Evolutionary conservation across 2,113 vertebrate species (phyloP), one percentile per base, ranked within the genome.

Genomic region (Oreochromis spilurus): DNA sequence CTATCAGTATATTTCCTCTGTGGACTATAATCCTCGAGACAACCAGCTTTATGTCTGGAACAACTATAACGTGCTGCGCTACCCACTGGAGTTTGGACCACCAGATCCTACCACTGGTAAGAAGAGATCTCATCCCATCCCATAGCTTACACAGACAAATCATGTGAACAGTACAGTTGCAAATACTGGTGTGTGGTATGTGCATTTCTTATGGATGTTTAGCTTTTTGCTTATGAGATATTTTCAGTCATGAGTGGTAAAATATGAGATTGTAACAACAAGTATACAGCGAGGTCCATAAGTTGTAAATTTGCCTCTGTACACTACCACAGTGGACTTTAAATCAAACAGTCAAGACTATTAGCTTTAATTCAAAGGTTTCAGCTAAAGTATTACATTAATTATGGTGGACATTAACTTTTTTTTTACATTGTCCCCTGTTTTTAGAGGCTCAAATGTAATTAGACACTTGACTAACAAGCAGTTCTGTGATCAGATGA

Each of bases 41-140:
- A 98, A 98, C 93, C 98, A 98, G 91, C 97, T 99, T 0, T 99
- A 99, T 16, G 98, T 99, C 26, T 99, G 98, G 98, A 99, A 99
- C 96, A 99, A 99, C 94, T 98, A 98, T 36, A 98, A 98, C 5
- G 96, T 99, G 81, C 95, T 99, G 87, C 97, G 98, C 72, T 99
- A 99, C 84, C 95, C 96, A 0, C 95, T 99, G 83, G 97, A 97
- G 92, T 99, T 99, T 19, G 97, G 97, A 7, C 97, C 98, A 0
- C 97, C 97, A 0, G 97, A 98, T 67, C 98, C 97, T 43, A 97
- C 97, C 4, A 94, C 95, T 0, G 97, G 98, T 98, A 79, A 83
- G 91, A 26, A 87, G 7, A n/a, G n/a, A 38, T 70, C 48, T 9
- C 11, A 65, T 6, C 65, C 3, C 31, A 65, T 14, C 65, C 4